Conservation (phyloP, 2,113 vertebrate genomes). For the Mesembrinibis cayennensis region DNA sequence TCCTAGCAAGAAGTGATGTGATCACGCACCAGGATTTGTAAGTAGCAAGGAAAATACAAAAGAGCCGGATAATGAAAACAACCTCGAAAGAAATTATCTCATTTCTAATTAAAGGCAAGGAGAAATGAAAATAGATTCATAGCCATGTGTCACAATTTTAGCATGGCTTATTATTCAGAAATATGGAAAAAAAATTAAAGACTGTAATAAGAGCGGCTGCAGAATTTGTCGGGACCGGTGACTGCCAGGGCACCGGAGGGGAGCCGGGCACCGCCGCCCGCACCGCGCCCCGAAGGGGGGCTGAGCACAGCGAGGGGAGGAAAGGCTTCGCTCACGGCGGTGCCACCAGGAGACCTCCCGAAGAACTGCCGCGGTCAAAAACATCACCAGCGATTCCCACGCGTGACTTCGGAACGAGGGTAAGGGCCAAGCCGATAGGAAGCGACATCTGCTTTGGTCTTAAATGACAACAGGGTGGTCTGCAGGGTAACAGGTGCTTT, state of each 20-base stretch:
- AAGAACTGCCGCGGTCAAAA: neutral
- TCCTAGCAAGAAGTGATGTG: neutral
- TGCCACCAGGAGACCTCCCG: neutral
- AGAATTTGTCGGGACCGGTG: neutral
- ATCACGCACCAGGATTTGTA: neutral
- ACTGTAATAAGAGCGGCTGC: neutral
- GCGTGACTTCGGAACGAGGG: neutral
- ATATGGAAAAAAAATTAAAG: neutral
- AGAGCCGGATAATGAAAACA: neutral
- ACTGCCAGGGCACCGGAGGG: neutral
- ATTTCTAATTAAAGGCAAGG: neutral
- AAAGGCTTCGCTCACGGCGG: fast-evolving
- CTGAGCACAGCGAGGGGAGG: fast-evolving
- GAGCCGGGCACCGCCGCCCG: too few species aligned
- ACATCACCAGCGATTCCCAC: neutral
- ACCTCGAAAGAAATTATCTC: neutral
- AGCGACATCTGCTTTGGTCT: neutral
- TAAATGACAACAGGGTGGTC: neutral
- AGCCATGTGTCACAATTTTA: neutral
- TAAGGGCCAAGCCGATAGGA: neutral
- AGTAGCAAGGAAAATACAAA: neutral
- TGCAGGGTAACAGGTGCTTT: neutral
- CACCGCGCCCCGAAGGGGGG: too few species aligned
- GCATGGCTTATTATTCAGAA: neutral
- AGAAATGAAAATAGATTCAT: neutral